Evolutionary conservation across 2,113 vertebrate species (phyloP).

Genomic region (Vulpes vulpes): DNA sequence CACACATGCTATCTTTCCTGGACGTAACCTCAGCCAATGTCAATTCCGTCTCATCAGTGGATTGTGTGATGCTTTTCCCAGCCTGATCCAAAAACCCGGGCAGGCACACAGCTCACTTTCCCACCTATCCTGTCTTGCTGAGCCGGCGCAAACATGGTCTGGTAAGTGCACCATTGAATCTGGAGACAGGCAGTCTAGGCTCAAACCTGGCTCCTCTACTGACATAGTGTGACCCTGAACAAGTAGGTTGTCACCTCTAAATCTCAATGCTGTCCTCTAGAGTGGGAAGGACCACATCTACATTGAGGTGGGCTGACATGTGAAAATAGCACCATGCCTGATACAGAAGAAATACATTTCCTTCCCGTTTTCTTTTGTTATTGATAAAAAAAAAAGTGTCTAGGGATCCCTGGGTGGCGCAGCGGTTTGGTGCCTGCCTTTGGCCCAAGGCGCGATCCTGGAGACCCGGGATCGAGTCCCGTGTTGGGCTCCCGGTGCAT

Average conservation of each 20-base stretch:
- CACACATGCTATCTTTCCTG: background rate
- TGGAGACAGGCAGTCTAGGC: background rate
- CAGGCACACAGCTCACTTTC: background rate
- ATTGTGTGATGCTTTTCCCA: background rate
- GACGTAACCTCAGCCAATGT: background rate
- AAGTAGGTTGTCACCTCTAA: background rate
- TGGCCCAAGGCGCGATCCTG: no score
- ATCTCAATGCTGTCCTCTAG: background rate
- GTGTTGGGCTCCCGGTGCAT: no score
- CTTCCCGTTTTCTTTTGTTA: background rate
- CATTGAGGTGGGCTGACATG: background rate
- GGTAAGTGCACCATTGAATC: background rate
- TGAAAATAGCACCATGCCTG: background rate
- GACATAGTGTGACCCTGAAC: background rate
- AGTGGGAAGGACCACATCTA: background rate
- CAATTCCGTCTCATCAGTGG: background rate
- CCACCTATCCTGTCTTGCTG: background rate
- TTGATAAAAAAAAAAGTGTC: background rate
- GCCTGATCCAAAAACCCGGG: background rate
- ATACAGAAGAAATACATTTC: background rate
- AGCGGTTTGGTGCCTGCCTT: no score
- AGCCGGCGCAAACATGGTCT: background rate
- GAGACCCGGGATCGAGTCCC: no score
- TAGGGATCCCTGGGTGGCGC: no score
- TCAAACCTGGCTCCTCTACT: background rate